Evolutionary conservation across 2,113 vertebrate species (phyloP), one percentile per base, ranked within the genome.

Genomic region (Sakesphorus luctuosus): DNA sequence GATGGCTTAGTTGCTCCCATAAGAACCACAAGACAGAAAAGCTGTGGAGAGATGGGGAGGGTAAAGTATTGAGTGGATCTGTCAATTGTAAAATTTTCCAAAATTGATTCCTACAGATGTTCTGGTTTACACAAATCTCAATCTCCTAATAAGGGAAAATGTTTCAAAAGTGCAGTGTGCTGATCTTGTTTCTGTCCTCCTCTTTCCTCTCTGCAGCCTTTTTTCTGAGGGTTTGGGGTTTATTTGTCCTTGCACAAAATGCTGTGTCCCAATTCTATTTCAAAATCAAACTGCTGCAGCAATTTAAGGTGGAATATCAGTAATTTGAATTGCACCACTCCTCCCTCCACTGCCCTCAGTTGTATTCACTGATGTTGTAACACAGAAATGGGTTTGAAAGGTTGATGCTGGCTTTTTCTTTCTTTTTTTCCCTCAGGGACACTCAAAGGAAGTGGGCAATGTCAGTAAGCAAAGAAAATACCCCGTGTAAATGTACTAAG

Each of bases 391-490:
- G 46, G 36, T 59, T 68, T 50, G 74, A 82, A 80, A 92, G 29
- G 49, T 78, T 84, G 29, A 87, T 79, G 46, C 40, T 90, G 72
- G 7, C n/a, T 72, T 95, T 67, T 84, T 88, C 28, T 88, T 61
- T 63, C 28, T 59, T 47, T 31, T 95, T 50, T 43, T 59, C 31
- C 43, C 59, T 43, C 91, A 98, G 96, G 50, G 58, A 63, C 29
- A 73, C 47, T 91, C 85, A 58, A 52, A 96, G 83, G 84, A 97
- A 96, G 93, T 90, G 92, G 38, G 56, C 50, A n/a, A 67, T 49
- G 81, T 93, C 88, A n/a, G 47, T 72, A 95, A 75, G 38, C 15
- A 73, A 91, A 78, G 86, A 95, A 92, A 88, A 89, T 61, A 72
- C 47, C 52, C 35, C 26, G 17, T 16, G 23, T 76, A 97, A 97